Evolutionary conservation across 2,113 vertebrate species (phyloP).

Genomic region (Athene cunicularia): DNA sequence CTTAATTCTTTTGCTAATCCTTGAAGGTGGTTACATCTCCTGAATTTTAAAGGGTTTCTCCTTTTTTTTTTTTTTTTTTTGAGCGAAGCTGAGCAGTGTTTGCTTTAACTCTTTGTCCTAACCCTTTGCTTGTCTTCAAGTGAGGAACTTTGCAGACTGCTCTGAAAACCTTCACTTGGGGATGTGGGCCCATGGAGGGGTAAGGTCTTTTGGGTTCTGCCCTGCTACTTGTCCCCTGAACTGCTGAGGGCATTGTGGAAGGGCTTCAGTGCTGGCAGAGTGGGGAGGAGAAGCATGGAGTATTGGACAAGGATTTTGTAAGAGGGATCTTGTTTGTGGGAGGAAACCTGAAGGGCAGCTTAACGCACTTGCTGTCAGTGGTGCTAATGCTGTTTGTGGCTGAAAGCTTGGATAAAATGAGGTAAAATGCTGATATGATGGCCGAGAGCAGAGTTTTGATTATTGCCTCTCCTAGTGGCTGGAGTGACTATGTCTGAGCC

Average conservation of each 20-base stretch:
- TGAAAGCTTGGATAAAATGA: neutral
- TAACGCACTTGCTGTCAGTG: fast-evolving
- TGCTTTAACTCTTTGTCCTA: neutral
- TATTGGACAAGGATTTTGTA: neutral
- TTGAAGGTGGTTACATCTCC: neutral
- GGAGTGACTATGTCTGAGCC: neutral
- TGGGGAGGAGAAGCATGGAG: neutral
- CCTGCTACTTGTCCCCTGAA: fast-evolving
- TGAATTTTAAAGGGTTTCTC: neutral
- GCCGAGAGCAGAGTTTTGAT: neutral
- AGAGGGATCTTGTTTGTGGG: neutral
- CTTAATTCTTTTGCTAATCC: neutral
- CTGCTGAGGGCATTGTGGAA: neutral
- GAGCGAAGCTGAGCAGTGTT: neutral
- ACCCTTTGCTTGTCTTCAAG: neutral
- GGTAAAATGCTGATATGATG: neutral
- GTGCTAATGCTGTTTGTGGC: neutral
- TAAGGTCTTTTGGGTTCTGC: neutral
- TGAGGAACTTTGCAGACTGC: neutral
- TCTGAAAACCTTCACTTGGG: fast-evolving
- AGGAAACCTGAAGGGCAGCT: neutral
- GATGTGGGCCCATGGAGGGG: fast-evolving
- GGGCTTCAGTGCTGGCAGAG: neutral
- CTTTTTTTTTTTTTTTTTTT: too few relatives aligned
- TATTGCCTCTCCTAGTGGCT: neutral